Evolutionary conservation across 2,113 vertebrate species (phyloP), one percentile per base, ranked within the genome.

Genomic region (Nesoenas mayeri): DNA sequence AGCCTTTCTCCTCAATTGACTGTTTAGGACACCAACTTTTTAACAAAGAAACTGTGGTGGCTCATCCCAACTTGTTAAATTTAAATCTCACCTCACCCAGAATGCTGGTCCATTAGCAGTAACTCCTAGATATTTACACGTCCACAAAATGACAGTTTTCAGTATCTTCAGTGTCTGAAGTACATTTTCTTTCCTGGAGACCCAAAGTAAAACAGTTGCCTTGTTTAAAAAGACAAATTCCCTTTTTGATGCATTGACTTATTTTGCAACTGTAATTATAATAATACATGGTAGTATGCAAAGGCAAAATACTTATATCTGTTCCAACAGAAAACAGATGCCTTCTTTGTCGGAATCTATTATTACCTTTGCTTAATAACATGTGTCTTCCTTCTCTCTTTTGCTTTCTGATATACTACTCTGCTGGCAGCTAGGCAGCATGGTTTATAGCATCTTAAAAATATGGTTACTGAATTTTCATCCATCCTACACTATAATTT

Each of bases 321-420:
- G 32, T 44, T 75, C 72, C 31, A 77, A 78, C 16, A 97, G 81
- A 57, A 92, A 74, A 64, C 24, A 16, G 7, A 70, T 42, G 34
- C 60, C 86, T 69, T 15, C 32, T 31, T 83, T 72, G 34, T 84
- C 81, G 94, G 85, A 96, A 87, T 47, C 38, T 15, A 21, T 21
- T 75, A 93, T 83, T 79, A 79, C n/a, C 34, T 92, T 89, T 86
- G 53, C 82, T 91, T 80, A 71, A 89, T 82, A 31, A 25, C 29
- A 38, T 22, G 18, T 13, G 42, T 69, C 58, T 87, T 89, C 77
- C 82, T 78, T 70, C 8, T 87, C 22, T 38, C 50, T 54, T 44
- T 64, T 44, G 31, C 38, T 94, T 56, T 57, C 15, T 73, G 48
- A 71, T 61, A 71, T 10, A 67, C 32, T 56, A 72, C 24, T 61